Conservation (phyloP, 2,113 vertebrate species). For the Cavia aperea region DNA sequence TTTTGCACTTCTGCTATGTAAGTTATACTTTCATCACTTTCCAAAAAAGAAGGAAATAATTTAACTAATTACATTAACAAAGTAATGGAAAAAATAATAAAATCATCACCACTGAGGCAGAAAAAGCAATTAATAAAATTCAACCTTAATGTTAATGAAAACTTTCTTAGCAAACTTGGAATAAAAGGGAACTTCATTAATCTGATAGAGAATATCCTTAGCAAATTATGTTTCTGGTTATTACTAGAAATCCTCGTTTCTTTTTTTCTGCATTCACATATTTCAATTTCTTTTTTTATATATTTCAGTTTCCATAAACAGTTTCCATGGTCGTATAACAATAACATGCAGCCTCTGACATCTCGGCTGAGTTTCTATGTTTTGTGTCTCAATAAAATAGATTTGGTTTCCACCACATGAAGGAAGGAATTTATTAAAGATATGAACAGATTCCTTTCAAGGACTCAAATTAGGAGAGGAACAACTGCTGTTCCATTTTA, state of each 20-base stretch:
- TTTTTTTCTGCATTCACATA: not conserved
- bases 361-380: not conserved
- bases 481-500: not conserved
- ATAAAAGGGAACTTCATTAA: constrained; percentile 46
- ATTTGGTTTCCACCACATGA: not conserved
- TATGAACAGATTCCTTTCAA: not conserved
- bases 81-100: constrained; percentile 44
- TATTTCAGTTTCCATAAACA: not conserved
- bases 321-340: not conserved
- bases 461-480: not conserved
- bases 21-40: not conserved
- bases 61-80: constrained; percentile 41
- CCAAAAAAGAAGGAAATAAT: not conserved
- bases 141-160: constrained; percentile 24
- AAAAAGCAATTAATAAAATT: constrained; percentile 46
- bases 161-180: constrained; percentile 36
- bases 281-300: not conserved
- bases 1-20: not conserved
- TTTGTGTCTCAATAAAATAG: constrained; percentile 11
- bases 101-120: constrained; percentile 33
- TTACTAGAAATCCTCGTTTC: not conserved
- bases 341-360: not conserved
- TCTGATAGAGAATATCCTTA: not conserved
- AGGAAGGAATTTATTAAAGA: not conserved
- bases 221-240: not conserved